phyloP scores from a whole-genome alignment of 2,113 vertebrate genomes.

The Euleptes europaea region DNA sequence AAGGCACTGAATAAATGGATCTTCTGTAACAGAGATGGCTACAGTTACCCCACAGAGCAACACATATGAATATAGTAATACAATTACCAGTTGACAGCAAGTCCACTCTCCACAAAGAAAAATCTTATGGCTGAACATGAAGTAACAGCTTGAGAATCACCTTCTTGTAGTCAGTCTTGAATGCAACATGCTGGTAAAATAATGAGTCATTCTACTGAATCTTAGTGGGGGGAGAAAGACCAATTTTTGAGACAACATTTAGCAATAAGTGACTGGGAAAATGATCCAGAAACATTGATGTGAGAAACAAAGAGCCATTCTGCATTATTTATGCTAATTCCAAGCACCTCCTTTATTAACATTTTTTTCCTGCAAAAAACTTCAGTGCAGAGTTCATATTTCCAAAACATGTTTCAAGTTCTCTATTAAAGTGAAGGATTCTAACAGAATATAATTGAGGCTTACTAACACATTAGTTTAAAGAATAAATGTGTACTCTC shows the following conservation, averaged over 20 bases:
- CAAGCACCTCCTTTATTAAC: neutral
- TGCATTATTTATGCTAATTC: neutral
- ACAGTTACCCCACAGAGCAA: neutral
- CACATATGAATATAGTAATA: slow-evolving; percentile 8
- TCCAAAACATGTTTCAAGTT: neutral
- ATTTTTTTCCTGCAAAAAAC: neutral
- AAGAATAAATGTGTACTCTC: neutral
- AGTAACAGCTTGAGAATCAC: slow-evolving; percentile 33
- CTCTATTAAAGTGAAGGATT: neutral
- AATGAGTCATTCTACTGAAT: slow-evolving; percentile 14
- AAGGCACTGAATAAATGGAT: slow-evolving; percentile 1
- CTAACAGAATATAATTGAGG: neutral
- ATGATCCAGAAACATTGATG: neutral
- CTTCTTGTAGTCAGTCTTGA: slow-evolving; percentile 1
- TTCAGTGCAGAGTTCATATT: neutral
- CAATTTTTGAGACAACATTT: neutral
- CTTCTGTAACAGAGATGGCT: neutral
- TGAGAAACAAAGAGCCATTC: neutral
- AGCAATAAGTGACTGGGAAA: neutral
- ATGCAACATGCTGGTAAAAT: slow-evolving; percentile 18
- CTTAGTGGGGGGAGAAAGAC: neutral
- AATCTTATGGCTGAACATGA: slow-evolving; percentile 17
- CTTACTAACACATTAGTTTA: neutral
- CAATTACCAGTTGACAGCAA: neutral
- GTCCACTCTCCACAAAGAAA: slow-evolving; percentile 1